Percentiles rank a stretch among this genome's conserved stretches.
Evolutionary conservation across 2,113 vertebrate species (phyloP).

Genomic region (Macquaria ambigua): DNA sequence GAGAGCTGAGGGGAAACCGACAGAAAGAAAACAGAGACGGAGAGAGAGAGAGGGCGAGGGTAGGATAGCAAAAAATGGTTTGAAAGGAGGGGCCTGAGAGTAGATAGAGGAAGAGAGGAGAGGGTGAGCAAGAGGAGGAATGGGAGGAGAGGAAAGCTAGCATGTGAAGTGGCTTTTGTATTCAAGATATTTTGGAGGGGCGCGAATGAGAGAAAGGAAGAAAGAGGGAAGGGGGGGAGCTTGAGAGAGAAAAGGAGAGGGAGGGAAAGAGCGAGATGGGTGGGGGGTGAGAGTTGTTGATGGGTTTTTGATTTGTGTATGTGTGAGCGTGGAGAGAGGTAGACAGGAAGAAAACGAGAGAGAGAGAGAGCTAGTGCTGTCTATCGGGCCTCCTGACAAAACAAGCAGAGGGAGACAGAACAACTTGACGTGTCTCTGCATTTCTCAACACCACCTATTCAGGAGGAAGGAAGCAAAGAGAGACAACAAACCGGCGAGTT

Average conservation of each 20-base stretch:
- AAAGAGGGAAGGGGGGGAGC: constrained; percentile 37
- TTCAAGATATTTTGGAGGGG: constrained; percentile 72
- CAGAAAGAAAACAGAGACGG: constrained; percentile 58
- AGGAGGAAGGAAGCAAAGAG: constrained; percentile 69
- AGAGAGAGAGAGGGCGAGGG: constrained; percentile 16
- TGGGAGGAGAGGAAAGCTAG: constrained; percentile 54
- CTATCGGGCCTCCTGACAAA: constrained; percentile 52
- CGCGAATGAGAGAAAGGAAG: constrained; percentile 61
- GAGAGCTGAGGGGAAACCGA: constrained; percentile 84
- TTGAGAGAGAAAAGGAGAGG: constrained; percentile 53
- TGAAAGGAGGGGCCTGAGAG: constrained; percentile 56
- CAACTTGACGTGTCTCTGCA: constrained; percentile 52
- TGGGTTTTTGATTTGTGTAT: constrained; percentile 73
- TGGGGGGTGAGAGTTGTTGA: constrained; percentile 66
- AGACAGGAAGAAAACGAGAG: constrained; percentile 66
- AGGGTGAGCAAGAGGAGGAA: constrained; percentile 54
- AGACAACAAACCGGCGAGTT: constrained; percentile 16
- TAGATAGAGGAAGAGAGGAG: constrained; percentile 54
- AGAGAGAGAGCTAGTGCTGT: constrained; percentile 15
- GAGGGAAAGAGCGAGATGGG: constrained; percentile 56
- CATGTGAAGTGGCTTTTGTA: constrained; percentile 78
- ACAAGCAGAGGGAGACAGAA: constrained; percentile 48
- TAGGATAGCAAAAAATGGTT: constrained; percentile 37
- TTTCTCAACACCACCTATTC: constrained; percentile 57
- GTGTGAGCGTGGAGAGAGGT: constrained; percentile 72